Conservation (phyloP, 2,797 vertebrate genomes). For the Sebastes vulpes region DNA sequence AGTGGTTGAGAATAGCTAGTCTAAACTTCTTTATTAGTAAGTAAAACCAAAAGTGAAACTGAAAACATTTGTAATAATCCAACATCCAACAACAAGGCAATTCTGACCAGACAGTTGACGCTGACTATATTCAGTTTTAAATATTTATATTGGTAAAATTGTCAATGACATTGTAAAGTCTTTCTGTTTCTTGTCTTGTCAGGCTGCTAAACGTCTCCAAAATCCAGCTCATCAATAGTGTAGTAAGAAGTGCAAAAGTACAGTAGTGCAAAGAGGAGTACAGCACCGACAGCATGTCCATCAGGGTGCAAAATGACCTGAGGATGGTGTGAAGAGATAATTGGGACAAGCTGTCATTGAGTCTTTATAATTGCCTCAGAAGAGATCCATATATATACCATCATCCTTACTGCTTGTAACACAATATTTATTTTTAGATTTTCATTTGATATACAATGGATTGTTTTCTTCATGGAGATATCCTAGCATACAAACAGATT, state of each 20-base stretch:
- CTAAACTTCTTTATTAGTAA: not conserved
- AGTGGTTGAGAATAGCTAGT: too few species aligned
- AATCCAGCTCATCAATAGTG: not conserved
- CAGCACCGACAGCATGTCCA: not conserved
- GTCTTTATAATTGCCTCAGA: not conserved
- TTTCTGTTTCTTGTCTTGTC: not conserved
- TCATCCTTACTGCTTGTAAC: not conserved
- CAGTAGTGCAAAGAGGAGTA: not conserved
- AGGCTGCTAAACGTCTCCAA: not conserved
- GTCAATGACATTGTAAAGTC: not conserved
- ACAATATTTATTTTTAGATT: not conserved
- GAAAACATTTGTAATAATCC: not conserved
- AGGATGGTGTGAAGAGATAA: slow-evolving; percentile 2
- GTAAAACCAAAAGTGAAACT: not conserved
- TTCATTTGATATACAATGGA: not conserved
- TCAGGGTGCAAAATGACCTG: not conserved
- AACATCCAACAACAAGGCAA: not conserved
- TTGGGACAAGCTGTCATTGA: slow-evolving; percentile 2
- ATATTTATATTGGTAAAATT: not conserved
- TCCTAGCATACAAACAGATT: not conserved
- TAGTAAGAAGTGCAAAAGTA: not conserved
- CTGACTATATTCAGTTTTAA: not conserved
- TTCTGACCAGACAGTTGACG: not conserved
- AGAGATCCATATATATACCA: not conserved
- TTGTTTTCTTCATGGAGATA: not conserved